Percentiles rank a stretch among this genome's conserved stretches.
Conservation (phyloP, 2,888 invertebrate genomes). For the Acronicta alni region DNA sequence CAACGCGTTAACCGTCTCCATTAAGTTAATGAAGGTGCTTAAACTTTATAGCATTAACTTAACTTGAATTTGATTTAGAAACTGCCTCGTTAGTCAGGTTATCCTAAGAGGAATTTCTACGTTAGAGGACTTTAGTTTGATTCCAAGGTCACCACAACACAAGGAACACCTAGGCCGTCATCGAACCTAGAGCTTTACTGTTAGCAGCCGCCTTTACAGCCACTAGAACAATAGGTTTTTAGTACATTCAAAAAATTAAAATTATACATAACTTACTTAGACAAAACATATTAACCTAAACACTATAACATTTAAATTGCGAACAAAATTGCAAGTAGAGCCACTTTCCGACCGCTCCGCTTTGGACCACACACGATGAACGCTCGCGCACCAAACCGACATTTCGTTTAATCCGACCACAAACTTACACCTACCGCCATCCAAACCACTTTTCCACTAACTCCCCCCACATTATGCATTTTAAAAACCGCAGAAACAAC, state of each 20-base stretch:
- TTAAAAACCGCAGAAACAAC: conserved; percentile 39
- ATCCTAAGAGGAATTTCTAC: too few relatives aligned
- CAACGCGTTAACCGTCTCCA: conserved; percentile 1
- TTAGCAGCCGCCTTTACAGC: too few relatives aligned
- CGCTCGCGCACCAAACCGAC: conserved; percentile 59
- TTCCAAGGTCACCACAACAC: too few relatives aligned
- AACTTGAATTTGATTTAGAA: not conserved
- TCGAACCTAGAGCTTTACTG: too few relatives aligned
- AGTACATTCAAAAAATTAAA: too few relatives aligned
- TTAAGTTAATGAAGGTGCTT: conserved; percentile 30
- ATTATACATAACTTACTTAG: too few relatives aligned
- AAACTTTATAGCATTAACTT: conserved; percentile 19
- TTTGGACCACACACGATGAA: conserved; percentile 67
- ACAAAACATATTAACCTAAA: too few relatives aligned
- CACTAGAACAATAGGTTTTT: too few relatives aligned
- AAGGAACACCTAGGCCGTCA: too few relatives aligned
- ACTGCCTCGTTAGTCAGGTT: not conserved
- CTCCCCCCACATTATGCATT: conserved; percentile 26
- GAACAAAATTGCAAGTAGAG: conserved; percentile 50
- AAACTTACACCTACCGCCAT: conserved; percentile 38
- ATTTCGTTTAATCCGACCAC: conserved; percentile 65
- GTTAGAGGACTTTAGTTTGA: too few relatives aligned
- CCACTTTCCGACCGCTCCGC: conserved; percentile 43
- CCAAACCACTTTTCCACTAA: conserved; percentile 16
- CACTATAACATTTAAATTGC: too few relatives aligned